Conservation (phyloP, 2,888 invertebrate species). For the Protodeltote pygarga region DNA sequence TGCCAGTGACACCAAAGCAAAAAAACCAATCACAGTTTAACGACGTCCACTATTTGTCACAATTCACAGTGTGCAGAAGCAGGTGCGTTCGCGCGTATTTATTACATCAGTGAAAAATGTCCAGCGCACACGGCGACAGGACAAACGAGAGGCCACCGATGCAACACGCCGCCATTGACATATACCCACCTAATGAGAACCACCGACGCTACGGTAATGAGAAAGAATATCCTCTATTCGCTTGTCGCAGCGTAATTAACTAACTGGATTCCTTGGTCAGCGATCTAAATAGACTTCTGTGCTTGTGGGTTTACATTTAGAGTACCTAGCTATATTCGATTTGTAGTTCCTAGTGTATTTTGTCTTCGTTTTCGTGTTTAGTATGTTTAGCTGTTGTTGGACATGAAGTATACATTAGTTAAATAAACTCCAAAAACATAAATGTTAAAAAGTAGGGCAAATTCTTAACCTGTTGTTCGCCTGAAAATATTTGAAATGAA, state of each 20-base stretch:
- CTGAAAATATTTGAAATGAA: too few species aligned
- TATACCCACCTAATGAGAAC: conserved; percentile 74
- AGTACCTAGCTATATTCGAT: conserved; percentile 10
- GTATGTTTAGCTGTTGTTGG: not conserved
- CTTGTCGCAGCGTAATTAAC: conserved; percentile 68
- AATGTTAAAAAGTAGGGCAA: too few species aligned
- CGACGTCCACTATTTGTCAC: conserved; percentile 67
- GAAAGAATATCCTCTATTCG: conserved; percentile 73
- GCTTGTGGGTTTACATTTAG: conserved; percentile 22
- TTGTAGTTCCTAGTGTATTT: conserved; percentile 5
- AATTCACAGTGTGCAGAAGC: conserved; percentile 60
- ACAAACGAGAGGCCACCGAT: conserved; percentile 71
- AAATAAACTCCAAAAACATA: too few species aligned
- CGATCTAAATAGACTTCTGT: conserved; percentile 28
- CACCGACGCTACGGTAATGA: conserved; percentile 68
- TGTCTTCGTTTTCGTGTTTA: not conserved
- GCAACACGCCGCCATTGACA: conserved; percentile 68
- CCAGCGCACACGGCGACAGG: conserved; percentile 67
- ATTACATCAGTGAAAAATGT: conserved; percentile 73
- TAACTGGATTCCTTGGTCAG: conserved; percentile 55
- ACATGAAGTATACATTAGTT: too few species aligned
- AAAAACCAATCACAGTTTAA: conserved; percentile 54
- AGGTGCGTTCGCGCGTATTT: conserved; percentile 70
- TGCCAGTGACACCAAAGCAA: conserved; percentile 32
- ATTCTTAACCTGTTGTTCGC: too few species aligned